Base-by-base conservation (phyloP, 2,888 invertebrate species). In the Marronus borbonicus region DNA sequence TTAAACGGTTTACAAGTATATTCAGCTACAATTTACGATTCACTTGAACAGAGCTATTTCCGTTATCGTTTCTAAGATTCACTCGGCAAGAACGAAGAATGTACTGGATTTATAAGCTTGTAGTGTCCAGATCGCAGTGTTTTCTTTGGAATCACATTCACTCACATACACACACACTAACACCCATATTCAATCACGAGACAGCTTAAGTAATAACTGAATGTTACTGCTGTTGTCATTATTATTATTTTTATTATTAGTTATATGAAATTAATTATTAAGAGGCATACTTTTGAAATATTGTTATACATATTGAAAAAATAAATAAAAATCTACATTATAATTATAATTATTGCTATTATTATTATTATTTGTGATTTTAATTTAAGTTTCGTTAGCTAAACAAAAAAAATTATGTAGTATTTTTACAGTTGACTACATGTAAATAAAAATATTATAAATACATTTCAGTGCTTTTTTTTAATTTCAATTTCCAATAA, bases 371-470 rank as follows among this genome's bases (percentile, higher is more conserved):
- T 68, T 74, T 78, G 75, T 78, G 68, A 78, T 75, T 78, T 68
- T 55, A 55, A 55, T 68, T 68, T 75, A 60, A 78, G 75, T 58
- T 78, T 60, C 65, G 17, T 77, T 78, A 75, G 75, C 31, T 24
- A 50, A 74, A 65, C 70, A 79, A 76, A 72, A 60, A 1, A 44
- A 44, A 44, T 10, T 8, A 44, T 76, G 79, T 79, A 79, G 79
- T 79, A 79, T 79, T 79, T 79, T 79, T 79, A 79, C 76, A 79
- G 79, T 72, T 65, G 79, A 79, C 79, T 64, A 70, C 76, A 72
- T 79, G 79, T 79, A 79, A 79, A 79, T 79, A 79, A 68, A 76
- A 60, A 66, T 66, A 70, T 70, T 52, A 55, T 70, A 52, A 75
- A 49, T 75, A 75, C 49, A 28, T 49, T 49, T n/a, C 62, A 12